phyloP scores from a whole-genome alignment of 2,113 vertebrate species.

The Eubucco bourcierii region DNA sequence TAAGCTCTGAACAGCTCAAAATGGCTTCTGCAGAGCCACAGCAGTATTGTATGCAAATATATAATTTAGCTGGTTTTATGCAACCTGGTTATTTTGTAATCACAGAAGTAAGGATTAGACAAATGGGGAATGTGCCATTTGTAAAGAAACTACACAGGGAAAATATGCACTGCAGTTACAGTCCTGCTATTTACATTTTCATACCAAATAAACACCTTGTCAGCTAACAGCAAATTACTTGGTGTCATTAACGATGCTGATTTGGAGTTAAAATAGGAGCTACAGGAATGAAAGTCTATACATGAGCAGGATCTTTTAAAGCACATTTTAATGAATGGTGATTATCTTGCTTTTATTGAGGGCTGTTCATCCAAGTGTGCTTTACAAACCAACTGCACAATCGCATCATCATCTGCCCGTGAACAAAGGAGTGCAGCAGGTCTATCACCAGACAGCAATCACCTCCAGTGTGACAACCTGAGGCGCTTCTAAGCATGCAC shows the following conservation, averaged over 20 bases:
- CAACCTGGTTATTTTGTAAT: slow-evolving; percentile 56
- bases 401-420: not conserved
- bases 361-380: not conserved
- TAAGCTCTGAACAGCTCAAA: slow-evolving; percentile 29
- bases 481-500: not conserved
- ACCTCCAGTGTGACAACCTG: not conserved
- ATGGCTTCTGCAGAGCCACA: slow-evolving; percentile 57
- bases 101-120: slow-evolving; percentile 37
- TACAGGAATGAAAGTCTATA: not conserved
- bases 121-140: slow-evolving; percentile 29
- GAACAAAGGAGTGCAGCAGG: not conserved
- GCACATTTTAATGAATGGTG: not conserved
- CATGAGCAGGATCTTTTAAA: not conserved
- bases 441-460: not conserved
- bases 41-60: slow-evolving; percentile 63
- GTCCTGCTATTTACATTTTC: slow-evolving; percentile 12
- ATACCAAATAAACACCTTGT: not conserved
- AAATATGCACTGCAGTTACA: not conserved
- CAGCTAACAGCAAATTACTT: slow-evolving; percentile 33
- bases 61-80: slow-evolving; percentile 55
- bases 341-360: not conserved
- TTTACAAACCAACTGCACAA: slow-evolving; percentile 9
- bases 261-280: not conserved
- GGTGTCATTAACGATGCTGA: slow-evolving; percentile 31
- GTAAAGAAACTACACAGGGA: slow-evolving; percentile 10